Conservation (phyloP, 2,797 vertebrate species). For the Hapalemur alaotrensis region DNA sequence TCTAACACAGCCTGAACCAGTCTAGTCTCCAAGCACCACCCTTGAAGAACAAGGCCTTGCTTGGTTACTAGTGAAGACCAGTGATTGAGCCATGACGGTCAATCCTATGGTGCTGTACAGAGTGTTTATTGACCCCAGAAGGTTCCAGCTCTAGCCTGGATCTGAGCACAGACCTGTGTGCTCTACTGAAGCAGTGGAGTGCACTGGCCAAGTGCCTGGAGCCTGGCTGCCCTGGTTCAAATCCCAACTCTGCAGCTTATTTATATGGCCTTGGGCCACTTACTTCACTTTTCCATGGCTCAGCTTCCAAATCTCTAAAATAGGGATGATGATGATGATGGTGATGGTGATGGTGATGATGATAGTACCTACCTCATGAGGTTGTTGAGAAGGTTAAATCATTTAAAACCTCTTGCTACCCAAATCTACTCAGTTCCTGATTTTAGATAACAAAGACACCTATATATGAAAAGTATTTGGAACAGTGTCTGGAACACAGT, state of each 20-base stretch:
- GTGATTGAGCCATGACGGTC: neutral
- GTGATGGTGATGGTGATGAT: neutral
- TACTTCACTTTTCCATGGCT: neutral
- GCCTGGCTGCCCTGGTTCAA: neutral
- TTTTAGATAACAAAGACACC: neutral
- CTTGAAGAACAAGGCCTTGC: neutral
- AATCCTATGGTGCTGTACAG: neutral
- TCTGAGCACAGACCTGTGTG: neutral
- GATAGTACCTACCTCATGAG: neutral
- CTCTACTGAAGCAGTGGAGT: neutral
- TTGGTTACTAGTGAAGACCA: neutral
- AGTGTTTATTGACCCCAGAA: neutral
- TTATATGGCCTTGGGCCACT: neutral
- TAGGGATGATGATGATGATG: neutral
- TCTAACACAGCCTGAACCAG: neutral
- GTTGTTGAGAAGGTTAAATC: neutral
- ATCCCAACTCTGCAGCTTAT: neutral
- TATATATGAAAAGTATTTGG: neutral
- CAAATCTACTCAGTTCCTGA: neutral
- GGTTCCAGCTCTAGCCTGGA: neutral
- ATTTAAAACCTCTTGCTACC: neutral
- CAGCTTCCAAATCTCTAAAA: neutral
- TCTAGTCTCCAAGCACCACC: neutral
- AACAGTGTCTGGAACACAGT: neutral
- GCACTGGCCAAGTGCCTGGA: neutral